A percentile compares a stretch with the other conserved stretches of the same genome.
Evolutionary conservation across 2,797 vertebrate species (phyloP).

Genomic region (Meda fulgida): DNA sequence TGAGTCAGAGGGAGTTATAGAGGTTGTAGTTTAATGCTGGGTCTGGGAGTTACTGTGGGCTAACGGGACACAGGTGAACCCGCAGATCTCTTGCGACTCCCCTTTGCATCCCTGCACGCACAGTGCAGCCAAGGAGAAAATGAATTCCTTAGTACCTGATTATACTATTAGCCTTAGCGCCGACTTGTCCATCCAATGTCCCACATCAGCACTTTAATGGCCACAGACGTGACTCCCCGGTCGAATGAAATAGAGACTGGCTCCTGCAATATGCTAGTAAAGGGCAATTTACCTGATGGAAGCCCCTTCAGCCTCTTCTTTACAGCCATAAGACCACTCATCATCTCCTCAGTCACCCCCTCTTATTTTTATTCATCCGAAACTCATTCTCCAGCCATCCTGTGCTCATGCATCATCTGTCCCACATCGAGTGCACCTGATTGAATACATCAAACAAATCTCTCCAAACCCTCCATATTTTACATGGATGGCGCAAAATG

Average conservation of each 20-base stretch:
- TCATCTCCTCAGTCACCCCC: not conserved
- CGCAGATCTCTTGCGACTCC: constrained; percentile 45
- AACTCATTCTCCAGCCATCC: constrained; percentile 24
- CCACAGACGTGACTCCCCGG: constrained; percentile 4
- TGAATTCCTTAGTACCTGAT: constrained; percentile 68
- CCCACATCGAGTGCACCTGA: constrained; percentile 52
- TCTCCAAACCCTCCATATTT: constrained; percentile 43
- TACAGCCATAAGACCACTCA: not conserved
- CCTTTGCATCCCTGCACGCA: constrained; percentile 30
- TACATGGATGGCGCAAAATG: not conserved
- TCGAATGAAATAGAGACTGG: constrained; percentile 51
- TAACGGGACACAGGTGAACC: constrained; percentile 4
- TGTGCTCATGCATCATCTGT: constrained; percentile 11
- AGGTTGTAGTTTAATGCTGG: constrained; percentile 11
- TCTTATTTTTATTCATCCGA: constrained; percentile 1
- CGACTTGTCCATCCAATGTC: constrained; percentile 48
- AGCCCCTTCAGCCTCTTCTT: constrained; percentile 30
- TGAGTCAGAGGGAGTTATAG: constrained; percentile 14
- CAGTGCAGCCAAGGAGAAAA: constrained; percentile 64
- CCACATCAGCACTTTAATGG: constrained; percentile 58
- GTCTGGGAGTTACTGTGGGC: not conserved
- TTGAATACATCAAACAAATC: constrained; percentile 56
- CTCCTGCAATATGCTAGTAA: constrained; percentile 52
- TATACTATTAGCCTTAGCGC: constrained; percentile 60
- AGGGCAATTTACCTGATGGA: constrained; percentile 51